These are phyloP conservation scores for Melitaea cinxia DNA, from an alignment of 1,140 invertebrate genomes.

Conservation along the genomic window DNA sequence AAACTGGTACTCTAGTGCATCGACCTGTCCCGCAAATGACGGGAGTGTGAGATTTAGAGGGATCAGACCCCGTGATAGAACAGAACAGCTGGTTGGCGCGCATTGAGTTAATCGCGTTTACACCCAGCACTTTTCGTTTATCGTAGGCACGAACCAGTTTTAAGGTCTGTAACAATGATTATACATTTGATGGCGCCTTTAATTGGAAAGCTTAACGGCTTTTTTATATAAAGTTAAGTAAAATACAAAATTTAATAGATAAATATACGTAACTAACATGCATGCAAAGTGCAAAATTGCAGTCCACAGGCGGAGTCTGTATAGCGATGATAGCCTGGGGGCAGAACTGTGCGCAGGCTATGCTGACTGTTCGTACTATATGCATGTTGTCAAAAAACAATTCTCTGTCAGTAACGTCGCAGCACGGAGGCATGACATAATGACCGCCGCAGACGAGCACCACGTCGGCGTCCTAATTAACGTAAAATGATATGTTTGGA, in stretches of 20 bases:
- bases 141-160: constrained; percentile 53
- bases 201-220: too few relatives aligned
- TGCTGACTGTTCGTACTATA: constrained; percentile 51
- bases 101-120: constrained; percentile 70
- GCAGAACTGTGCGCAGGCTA: constrained; percentile 59
- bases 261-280: constrained; percentile 46
- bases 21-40: constrained; percentile 64
- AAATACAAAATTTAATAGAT: too few relatives aligned
- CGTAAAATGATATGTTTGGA: background rate
- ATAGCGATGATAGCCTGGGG: constrained; percentile 61
- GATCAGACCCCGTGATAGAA: constrained; percentile 55
- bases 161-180: constrained; percentile 48
- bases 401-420: constrained; percentile 54
- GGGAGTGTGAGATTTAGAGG: constrained; percentile 43
- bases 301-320: constrained; percentile 69
- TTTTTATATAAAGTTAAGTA: too few relatives aligned
- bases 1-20: constrained; percentile 68
- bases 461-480: constrained; percentile 56
- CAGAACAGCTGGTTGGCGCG: constrained; percentile 70
- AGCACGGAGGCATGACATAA: constrained; percentile 58
- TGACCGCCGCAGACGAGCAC: constrained; percentile 67
- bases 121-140: constrained; percentile 58
- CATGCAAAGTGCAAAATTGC: constrained; percentile 59
- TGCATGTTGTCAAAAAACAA: constrained; percentile 67
- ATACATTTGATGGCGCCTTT: too few relatives aligned